Percentiles rank a stretch among this genome's conserved stretches.
Evolutionary conservation across 2,113 vertebrate genomes (phyloP).

Genomic region (Chaetodon trifascialis): DNA sequence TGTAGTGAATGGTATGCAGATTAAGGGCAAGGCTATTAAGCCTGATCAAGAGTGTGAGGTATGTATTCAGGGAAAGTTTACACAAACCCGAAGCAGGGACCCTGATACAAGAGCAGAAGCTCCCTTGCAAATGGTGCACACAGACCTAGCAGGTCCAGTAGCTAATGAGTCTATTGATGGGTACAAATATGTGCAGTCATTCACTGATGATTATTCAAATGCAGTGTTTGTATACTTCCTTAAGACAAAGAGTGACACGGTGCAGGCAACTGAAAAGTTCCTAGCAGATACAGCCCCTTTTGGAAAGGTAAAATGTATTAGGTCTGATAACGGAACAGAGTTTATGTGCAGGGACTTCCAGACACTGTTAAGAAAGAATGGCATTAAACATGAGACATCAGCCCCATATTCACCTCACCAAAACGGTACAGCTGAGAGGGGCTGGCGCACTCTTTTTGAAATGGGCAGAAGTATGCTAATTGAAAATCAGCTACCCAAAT

Average conservation of each 20-base stretch:
- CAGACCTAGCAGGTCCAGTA: neutral
- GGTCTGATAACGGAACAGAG: neutral
- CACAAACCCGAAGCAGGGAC: neutral
- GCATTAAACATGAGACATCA: too few relatives aligned
- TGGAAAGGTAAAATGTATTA: neutral
- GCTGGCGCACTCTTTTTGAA: neutral
- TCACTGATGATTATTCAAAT: too few relatives aligned
- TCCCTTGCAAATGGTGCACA: conserved; percentile 8
- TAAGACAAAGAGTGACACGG: too few relatives aligned
- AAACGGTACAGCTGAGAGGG: too few relatives aligned
- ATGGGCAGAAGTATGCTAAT: conserved; percentile 23
- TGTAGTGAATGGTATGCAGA: neutral
- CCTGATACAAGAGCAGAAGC: neutral
- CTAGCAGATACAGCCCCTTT: neutral
- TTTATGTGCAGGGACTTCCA: neutral
- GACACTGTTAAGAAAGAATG: too few relatives aligned
- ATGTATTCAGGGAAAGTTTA: conserved; percentile 10
- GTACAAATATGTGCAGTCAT: too few relatives aligned
- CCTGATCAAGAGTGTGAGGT: neutral
- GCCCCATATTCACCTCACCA: too few relatives aligned
- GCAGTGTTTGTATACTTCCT: too few relatives aligned
- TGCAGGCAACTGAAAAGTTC: too few relatives aligned
- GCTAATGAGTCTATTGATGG: too few relatives aligned
- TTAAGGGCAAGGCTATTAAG: too few relatives aligned
- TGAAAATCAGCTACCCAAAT: conserved; percentile 3